Evolutionary conservation across 2,888 invertebrate species (phyloP).

Genomic region (Epinotia brunnichana): DNA sequence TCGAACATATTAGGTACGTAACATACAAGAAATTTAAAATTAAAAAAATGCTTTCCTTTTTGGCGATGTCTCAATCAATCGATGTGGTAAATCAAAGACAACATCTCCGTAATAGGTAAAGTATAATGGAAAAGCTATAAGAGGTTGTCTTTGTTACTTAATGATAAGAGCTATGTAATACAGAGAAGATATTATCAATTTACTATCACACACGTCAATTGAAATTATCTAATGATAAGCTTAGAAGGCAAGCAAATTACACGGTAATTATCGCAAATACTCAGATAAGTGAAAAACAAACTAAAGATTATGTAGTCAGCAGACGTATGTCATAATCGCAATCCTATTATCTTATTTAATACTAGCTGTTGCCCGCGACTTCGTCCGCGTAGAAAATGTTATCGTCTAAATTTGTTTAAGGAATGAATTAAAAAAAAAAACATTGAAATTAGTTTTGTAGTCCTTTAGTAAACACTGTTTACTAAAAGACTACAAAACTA

Average conservation of each 20-base stretch:
- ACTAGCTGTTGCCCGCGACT: no score
- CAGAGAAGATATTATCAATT: background rate
- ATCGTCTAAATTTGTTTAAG: no score
- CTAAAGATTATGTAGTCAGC: background rate
- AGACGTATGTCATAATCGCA: background rate
- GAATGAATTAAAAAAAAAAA: no score
- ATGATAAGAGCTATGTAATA: background rate
- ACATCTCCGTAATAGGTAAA: no score
- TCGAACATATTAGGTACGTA: no score
- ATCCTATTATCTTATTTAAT: slow-evolving; percentile 8
- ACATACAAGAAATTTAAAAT: no score
- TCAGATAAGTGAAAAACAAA: slow-evolving; percentile 5
- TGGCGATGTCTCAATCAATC: background rate
- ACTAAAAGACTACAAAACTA: no score
- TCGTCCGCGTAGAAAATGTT: no score
- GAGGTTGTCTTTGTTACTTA: no score
- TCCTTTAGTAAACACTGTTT: no score
- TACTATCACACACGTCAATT: slow-evolving; percentile 15
- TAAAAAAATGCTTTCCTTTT: background rate
- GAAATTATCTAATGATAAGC: slow-evolving; percentile 9
- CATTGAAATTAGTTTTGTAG: no score
- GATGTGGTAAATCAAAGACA: background rate
- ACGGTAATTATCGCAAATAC: slow-evolving; percentile 13
- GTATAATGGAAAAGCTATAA: no score
- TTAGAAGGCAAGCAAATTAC: slow-evolving; percentile 6